Conservation (phyloP, 92 coral and sea anemone genomes). For the Pocillopora grandis region DNA sequence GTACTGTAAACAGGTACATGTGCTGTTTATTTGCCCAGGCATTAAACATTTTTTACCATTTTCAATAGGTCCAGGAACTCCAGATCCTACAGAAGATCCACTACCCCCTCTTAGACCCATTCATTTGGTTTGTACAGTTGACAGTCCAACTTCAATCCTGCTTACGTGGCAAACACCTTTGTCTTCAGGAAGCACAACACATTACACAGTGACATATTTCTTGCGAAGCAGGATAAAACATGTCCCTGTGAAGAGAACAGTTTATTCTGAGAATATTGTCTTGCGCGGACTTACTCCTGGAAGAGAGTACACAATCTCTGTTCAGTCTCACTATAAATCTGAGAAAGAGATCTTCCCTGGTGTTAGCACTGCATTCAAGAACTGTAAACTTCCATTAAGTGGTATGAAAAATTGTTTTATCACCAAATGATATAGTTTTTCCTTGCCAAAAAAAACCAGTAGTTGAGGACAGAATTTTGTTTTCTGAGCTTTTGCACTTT, state of each 20-base stretch:
- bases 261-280: conserved; percentile 16
- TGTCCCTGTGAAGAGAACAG: conserved; percentile 20
- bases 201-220: conserved; percentile 57
- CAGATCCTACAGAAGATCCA: neutral
- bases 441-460: too few species aligned
- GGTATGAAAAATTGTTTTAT: conserved; percentile 37
- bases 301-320: conserved; percentile 43
- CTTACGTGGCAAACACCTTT: conserved; percentile 64
- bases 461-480: too few species aligned
- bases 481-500: too few species aligned
- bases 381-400: conserved; percentile 60
- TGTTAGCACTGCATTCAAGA: conserved; percentile 7
- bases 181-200: conserved; percentile 38
- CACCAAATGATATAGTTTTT: too few species aligned
- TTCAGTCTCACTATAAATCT: conserved; percentile 46
- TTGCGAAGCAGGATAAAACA: conserved; percentile 42
- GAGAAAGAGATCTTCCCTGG: neutral
- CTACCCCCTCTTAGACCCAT: conserved; percentile 34
- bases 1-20: too few species aligned
- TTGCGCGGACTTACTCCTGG: conserved; percentile 54
- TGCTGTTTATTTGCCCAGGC: too few species aligned
- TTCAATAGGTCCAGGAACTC: conserved; percentile 16
- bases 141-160: conserved; percentile 53
- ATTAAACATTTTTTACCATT: neutral
- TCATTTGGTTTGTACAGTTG: conserved; percentile 47